Evolutionary conservation across 2,888 invertebrate genomes (phyloP).

Genomic region (Keiferia lycopersicella): DNA sequence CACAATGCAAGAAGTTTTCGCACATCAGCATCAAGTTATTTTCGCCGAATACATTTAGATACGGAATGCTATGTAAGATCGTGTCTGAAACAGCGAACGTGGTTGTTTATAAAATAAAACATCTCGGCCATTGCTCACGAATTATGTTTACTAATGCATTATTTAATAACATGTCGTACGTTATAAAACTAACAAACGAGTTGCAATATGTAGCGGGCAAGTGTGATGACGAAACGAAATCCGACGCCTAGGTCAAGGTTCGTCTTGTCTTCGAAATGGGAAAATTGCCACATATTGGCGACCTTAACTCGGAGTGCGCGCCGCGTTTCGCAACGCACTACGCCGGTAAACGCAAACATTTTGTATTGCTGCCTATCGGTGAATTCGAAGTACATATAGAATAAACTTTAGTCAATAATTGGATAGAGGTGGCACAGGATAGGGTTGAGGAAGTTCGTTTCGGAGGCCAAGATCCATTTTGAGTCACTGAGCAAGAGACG

Average conservation of each 20-base stretch:
- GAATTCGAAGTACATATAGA: not conserved
- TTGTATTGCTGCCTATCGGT: not conserved
- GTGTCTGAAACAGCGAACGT: not conserved
- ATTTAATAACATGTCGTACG: slow-evolving; percentile 22
- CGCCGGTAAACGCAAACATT: slow-evolving; percentile 51
- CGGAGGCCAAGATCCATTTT: no score
- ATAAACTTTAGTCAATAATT: no score
- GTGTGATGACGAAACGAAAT: slow-evolving; percentile 68
- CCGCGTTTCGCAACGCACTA: slow-evolving; percentile 61
- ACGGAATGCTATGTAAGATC: not conserved
- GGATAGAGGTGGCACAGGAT: no score
- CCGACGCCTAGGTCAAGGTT: slow-evolving; percentile 80
- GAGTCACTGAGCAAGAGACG: no score
- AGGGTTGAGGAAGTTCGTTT: no score
- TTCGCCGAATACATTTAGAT: not conserved
- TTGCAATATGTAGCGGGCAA: slow-evolving; percentile 55
- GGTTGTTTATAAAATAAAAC: slow-evolving; percentile 11
- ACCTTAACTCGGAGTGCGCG: slow-evolving; percentile 72
- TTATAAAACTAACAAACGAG: slow-evolving; percentile 41
- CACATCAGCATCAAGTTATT: no score
- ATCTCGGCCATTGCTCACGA: slow-evolving; percentile 1
- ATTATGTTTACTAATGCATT: slow-evolving; percentile 26
- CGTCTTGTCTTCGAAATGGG: slow-evolving; percentile 77
- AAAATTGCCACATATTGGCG: slow-evolving; percentile 78
- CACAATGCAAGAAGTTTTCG: not conserved